Evolutionary conservation across 2,113 vertebrate species (phyloP), one percentile per base, ranked within the genome.

Genomic region (Micromys minutus): DNA sequence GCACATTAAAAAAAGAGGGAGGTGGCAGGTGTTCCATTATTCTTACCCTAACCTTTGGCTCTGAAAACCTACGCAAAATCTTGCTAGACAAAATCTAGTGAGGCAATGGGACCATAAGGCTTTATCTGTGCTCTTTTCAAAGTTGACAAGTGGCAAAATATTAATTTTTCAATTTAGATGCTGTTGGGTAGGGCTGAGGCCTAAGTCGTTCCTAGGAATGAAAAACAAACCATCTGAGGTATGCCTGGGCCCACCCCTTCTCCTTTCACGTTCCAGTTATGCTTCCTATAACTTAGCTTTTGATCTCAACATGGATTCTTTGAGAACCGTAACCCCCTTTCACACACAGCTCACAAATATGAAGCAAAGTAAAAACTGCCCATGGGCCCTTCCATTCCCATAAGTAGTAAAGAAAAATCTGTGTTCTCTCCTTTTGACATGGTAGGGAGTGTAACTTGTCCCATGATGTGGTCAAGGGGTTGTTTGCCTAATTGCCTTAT

Each of bases 401-500:
- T 63, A 47, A 89, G 55, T 29, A 59, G 55, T 71, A 52, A 84
- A 61, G 47, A 85, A 69, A n/a, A 71, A 85, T 15, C 57, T 36
- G 1, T 45, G 3, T 45, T 63, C 45, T 47, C 57, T 91, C 39
- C 55, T 77, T 61, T 47, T 13, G 11, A 6, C 50, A 3, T 0
- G 7, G 65, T 31, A n/a, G 39, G 67, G 39, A 55, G n/a, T n/a
- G 7, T 59, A 59, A 42, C 16, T 29, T 36, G 74, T 39, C 76
- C 59, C 59, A 47, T 34, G 55, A 13, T 24, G 13, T 12, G n/a
- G 55, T 29, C 74, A 85, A 88, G 52, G 13, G 47, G 17, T 67
- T 34, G 19, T 87, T 91, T 89, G 50, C 61, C 89, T 89, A 97
- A 93, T 17, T 90, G 79, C 61, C 79, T 47, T 55, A 55, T 95